Conservation (phyloP, 2,797 vertebrate genomes). For the Pelochelys cantorii region DNA sequence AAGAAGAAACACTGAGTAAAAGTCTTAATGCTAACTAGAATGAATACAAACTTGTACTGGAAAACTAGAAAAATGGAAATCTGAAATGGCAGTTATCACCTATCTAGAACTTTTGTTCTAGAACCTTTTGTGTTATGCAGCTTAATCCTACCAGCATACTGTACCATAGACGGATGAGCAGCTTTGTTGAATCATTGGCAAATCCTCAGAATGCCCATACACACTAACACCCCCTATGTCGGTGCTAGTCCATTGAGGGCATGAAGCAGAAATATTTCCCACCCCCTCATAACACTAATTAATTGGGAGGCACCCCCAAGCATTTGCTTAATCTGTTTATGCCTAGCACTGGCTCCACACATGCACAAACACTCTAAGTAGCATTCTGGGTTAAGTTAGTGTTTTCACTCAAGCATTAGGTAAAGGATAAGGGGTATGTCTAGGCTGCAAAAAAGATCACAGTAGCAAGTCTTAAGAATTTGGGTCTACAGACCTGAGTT, state of each 20-base stretch:
- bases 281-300: not conserved
- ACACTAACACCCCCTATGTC: fast-evolving
- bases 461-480: not conserved
- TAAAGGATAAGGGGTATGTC: not conserved
- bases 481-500: not conserved
- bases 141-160: not conserved
- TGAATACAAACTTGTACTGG: not conserved
- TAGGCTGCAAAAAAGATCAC: not conserved
- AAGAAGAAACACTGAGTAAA: not conserved
- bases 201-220: not conserved
- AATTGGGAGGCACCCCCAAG: not conserved
- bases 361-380: fast-evolving
- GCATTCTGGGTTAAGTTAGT: not conserved
- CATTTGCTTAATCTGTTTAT: not conserved
- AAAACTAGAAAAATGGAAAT: not conserved
- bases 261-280: not conserved
- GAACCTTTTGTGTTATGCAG: not conserved
- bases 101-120: not conserved
- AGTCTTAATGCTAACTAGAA: not conserved
- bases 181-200: not conserved
- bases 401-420: conserved; percentile 26
- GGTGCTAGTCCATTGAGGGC: not conserved
- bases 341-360: not conserved
- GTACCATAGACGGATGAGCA: not conserved
- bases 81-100: not conserved